These are phyloP conservation scores for Agrotis segetum DNA, from an alignment of 2,888 invertebrate genomes.

Conservation along the genomic window DNA sequence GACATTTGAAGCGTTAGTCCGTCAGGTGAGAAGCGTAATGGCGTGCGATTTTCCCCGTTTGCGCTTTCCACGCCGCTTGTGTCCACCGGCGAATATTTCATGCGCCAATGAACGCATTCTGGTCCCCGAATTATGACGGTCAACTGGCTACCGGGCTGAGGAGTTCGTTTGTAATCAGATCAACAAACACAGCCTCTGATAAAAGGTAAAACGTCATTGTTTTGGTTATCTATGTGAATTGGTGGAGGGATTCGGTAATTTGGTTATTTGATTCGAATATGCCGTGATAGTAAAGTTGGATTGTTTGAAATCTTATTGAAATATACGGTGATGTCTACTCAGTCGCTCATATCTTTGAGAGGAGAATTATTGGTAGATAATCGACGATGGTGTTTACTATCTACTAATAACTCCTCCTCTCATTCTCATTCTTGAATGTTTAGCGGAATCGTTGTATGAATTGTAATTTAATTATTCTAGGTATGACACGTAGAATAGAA, in stretches of 20 bases:
- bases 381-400: too few relatives aligned
- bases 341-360: neutral
- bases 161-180: constrained; percentile 84
- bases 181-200: constrained; percentile 87
- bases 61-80: constrained; percentile 78
- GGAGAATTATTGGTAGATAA: neutral
- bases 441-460: too few relatives aligned
- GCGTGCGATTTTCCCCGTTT: constrained; percentile 82
- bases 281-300: constrained; percentile 1
- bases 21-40: constrained; percentile 88
- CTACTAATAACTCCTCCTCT: too few relatives aligned
- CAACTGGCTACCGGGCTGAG: constrained; percentile 85
- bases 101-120: constrained; percentile 85
- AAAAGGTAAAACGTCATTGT: constrained; percentile 82
- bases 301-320: neutral
- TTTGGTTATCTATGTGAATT: constrained; percentile 54
- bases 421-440: too few relatives aligned
- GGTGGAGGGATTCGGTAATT: constrained; percentile 29
- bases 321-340: neutral
- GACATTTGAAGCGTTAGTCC: constrained; percentile 57
- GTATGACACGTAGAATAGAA: neutral
- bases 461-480: too few relatives aligned
- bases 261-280: constrained; percentile 27
- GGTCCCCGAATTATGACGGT: constrained; percentile 89
- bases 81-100: constrained; percentile 85